Evolutionary conservation across 1,140 invertebrate species (phyloP).

Genomic region (Ylistrum balloti): DNA sequence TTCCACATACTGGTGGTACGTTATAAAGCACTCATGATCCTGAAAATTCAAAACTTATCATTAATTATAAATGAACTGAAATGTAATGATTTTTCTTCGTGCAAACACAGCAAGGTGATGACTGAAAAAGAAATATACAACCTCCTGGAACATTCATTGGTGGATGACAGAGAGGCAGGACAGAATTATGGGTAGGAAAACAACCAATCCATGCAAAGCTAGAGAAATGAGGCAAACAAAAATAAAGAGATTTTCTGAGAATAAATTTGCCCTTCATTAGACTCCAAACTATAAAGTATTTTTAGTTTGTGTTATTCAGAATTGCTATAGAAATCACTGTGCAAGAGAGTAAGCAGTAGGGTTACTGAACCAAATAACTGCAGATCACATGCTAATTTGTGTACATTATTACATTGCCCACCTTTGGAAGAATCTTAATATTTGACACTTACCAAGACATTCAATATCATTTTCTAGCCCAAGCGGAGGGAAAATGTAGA

Average conservation of each 20-base stretch:
- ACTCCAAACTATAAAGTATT: no score
- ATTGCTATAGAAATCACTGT: not conserved
- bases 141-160: not conserved
- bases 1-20: not conserved
- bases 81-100: not conserved
- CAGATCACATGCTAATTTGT: no score
- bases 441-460: no score
- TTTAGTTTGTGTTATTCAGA: not conserved
- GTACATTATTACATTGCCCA: no score
- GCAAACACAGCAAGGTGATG: not conserved
- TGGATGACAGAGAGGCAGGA: not conserved
- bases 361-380: not conserved
- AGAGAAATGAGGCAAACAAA: not conserved
- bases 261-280: no score
- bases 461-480: no score
- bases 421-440: no score
- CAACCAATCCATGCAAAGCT: conserved; percentile 8
- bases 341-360: not conserved
- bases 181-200: not conserved
- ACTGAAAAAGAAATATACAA: conserved; percentile 23
- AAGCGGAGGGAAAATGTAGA: no score
- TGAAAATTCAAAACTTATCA: not conserved
- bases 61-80: conserved; percentile 6
- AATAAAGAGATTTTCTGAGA: no score
- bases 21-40: not conserved